These are phyloP conservation scores for Trichacis sp. DNA, from an alignment of 2,888 invertebrate genomes.

Conservation along the genomic window DNA sequence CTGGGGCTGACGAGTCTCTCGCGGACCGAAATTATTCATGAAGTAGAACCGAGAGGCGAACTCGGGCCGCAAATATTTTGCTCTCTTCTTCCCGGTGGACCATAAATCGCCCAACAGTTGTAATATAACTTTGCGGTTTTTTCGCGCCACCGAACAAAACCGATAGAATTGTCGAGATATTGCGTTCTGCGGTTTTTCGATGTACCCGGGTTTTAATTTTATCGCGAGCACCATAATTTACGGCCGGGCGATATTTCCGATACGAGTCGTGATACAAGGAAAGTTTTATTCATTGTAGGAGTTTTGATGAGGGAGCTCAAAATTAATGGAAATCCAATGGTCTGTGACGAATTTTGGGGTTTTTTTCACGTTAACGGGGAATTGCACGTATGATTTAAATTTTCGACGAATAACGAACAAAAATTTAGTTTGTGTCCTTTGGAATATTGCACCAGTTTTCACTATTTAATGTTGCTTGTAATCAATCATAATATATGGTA, in stretches of 20 bases:
- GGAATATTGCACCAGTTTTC: too few species aligned
- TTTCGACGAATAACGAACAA: too few species aligned
- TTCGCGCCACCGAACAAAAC: slow-evolving; percentile 10
- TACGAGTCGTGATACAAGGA: neutral
- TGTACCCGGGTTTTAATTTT: neutral
- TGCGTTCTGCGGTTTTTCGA: neutral
- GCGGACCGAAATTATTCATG: slow-evolving; percentile 69
- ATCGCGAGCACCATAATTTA: neutral
- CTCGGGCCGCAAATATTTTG: slow-evolving; percentile 67
- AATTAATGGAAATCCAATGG: too few species aligned
- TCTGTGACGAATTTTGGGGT: too few species aligned
- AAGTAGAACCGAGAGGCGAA: slow-evolving; percentile 56
- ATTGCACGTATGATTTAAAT: too few species aligned
- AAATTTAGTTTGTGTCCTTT: too few species aligned
- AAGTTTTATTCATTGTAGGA: too few species aligned
- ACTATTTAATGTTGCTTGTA: too few species aligned
- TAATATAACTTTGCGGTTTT: slow-evolving; percentile 30
- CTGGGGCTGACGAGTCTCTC: slow-evolving; percentile 63
- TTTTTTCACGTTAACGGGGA: too few species aligned
- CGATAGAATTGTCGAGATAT: neutral
- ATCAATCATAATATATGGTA: too few species aligned
- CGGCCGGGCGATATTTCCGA: neutral
- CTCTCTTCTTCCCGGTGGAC: slow-evolving; percentile 49
- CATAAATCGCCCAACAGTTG: slow-evolving; percentile 36
- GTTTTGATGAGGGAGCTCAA: too few species aligned